Evolutionary conservation across 37 sponge, comb jelly and placozoan genomes (phyloP), one percentile per base, ranked within the genome.

Genomic region (Lycopodina hypogea): DNA sequence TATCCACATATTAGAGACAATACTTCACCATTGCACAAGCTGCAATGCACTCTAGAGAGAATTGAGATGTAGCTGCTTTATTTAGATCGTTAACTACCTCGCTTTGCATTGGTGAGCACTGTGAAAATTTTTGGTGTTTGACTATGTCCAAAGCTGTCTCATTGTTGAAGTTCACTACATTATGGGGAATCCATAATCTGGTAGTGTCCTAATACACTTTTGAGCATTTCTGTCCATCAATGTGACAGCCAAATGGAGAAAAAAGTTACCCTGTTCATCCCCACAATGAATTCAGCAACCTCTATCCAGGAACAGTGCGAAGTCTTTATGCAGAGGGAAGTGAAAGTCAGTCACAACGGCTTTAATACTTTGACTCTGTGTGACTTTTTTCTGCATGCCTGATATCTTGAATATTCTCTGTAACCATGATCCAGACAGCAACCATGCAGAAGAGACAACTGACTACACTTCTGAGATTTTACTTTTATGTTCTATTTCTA

Each of bases 181-280:
- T 82, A 12, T 77, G 36, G 21, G 77, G 92, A 23, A 84, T 21
- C 92, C 92, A 34, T 79, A 76, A 40, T 87, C 81, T 3, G 84
- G 19, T 41, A 92, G 60, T 8, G 76, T 72, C 52, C 59, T 55
- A 0, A 87, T 42, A 52, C 88, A 84, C 29, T 77, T 30, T 0
- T 51, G 33, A 51, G 92, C 88, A 30, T 68, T 52, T 57, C 77
- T 66, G 33, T 83, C 78, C 64, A 73, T 68, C 42, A 92, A 65
- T 52, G 68, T 53, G 21, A 87, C 92, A 0, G 92, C 92, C 19
- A 80, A 55, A 55, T 92, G 92, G 56, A 92, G 88, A 24, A 88
- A 85, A 53, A 87, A 92, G 66, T 87, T 84, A 0, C 88, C 80
- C 0, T 79, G 58, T 15, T 55, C 69, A 57, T 92, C 92, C 56